Evolutionary conservation across 92 coral and sea anemone genomes (phyloP), one percentile per base, ranked within the genome.

Genomic region (Virgularia gustaviana): DNA sequence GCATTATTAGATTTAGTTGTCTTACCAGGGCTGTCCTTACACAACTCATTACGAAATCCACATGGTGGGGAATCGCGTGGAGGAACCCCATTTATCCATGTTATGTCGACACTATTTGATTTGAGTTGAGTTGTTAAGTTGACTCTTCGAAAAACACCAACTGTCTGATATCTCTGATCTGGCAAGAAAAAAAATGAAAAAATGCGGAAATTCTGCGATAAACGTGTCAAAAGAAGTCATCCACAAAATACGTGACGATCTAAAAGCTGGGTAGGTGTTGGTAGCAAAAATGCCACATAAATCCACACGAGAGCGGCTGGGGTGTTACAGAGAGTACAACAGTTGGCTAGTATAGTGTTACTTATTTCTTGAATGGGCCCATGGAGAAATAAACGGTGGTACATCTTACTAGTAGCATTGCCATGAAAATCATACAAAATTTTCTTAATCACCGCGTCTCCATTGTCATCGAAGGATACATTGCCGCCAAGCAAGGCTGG

Each of bases 21-120:
- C 75, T 9, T 68, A 68, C 75, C 35, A 9, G 61, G 33, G 41
- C 19, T 36, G n/a, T 33, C 29, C 15, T 66, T 78, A 51, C 99
- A 94, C 25, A 74, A 75, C 45, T 87, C 96, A 32, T 91, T 88
- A 65, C 83, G 88, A 78, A 94, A 94, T 25, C 99, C 99, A 65
- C 99, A 94, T 9, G 78, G 79, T 22, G 95, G 99, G n/a, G 88
- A 78, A 73, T 94, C 96, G 51, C 61, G 58, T 3, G 99, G n/a
- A n/a, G n/a, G 99, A 16, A 89, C 87, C 2, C 94, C 96, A 3
- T 52, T 66, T 68, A 83, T 72, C 61, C 90, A 86, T 22, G 18
- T 44, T 31, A 68, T 49, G 15, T 68, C 61, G 38, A 15, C 75
- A 2, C 59, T 68, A n/a, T n/a, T n/a, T n/a, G n/a, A n/a, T n/a